phyloP scores from a whole-genome alignment of 1,140 invertebrate genomes.

The Parapsyche elsis region DNA sequence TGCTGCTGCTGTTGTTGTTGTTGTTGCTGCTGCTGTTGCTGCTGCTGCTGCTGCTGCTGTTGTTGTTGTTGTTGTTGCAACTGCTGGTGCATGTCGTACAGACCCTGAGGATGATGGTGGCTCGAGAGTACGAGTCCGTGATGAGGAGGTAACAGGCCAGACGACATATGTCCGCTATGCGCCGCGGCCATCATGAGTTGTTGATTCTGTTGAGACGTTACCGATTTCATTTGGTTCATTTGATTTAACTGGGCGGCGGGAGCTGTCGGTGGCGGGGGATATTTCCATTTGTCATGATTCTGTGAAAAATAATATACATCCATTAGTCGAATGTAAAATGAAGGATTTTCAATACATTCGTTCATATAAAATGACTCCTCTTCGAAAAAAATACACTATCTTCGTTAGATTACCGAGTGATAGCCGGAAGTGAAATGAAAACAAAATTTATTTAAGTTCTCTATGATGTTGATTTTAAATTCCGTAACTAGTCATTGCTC shows the following conservation, averaged over 20 bases:
- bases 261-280: slow-evolving; percentile 63
- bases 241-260: slow-evolving; percentile 60
- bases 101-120: slow-evolving; percentile 61
- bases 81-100: slow-evolving; percentile 62
- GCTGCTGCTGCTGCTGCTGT: slow-evolving; percentile 69
- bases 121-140: slow-evolving; percentile 37
- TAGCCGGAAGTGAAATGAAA: too few relatives aligned
- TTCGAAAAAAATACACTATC: too few relatives aligned
- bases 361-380: too few relatives aligned
- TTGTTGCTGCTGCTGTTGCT: slow-evolving; percentile 61
- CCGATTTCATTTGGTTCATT: slow-evolving; percentile 62
- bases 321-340: too few relatives aligned
- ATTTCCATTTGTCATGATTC: slow-evolving; percentile 81
- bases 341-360: too few relatives aligned
- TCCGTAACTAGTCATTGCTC: too few relatives aligned
- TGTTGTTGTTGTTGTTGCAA: slow-evolving; percentile 63
- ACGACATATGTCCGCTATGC: slow-evolving; percentile 27
- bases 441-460: too few relatives aligned
- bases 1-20: too few relatives aligned
- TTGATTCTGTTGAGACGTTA: slow-evolving; percentile 68
- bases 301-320: slow-evolving; percentile 63
- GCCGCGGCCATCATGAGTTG: slow-evolving; percentile 21
- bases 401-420: too few relatives aligned
- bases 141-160: slow-evolving; percentile 41
- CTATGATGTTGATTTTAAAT: too few relatives aligned